Percentiles rank a stretch among this genome's conserved stretches.
Conservation (phyloP, 1,140 invertebrate species). For the Goniozus legneri region DNA sequence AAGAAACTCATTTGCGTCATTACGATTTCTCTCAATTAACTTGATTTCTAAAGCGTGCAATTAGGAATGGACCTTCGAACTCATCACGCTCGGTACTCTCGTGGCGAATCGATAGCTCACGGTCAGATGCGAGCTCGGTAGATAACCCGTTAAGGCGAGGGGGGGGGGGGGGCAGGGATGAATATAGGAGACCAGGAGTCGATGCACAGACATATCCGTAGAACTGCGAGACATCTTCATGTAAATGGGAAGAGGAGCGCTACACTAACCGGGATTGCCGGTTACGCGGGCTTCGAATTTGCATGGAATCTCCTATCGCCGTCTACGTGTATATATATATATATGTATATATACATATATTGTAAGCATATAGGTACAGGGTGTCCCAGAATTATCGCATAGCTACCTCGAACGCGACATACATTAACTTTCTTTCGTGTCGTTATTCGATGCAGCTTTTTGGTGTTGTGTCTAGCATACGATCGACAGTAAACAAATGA, state of each 20-base stretch:
- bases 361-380: background rate
- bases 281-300: constrained; percentile 8
- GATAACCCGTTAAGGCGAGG: constrained; percentile 9
- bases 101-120: constrained; percentile 2
- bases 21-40: too few species aligned
- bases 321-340: constrained; percentile 5
- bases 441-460: too few species aligned
- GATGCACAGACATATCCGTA: constrained; percentile 3
- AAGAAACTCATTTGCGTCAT: too few species aligned
- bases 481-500: too few species aligned
- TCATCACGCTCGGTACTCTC: background rate
- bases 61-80: background rate
- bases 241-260: constrained; percentile 18
- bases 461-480: too few species aligned
- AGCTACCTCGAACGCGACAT: background rate
- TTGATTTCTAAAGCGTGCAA: background rate
- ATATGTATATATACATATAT: constrained; percentile 16
- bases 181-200: too few species aligned
- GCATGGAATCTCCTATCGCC: constrained; percentile 7
- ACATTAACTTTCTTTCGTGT: background rate
- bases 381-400: too few species aligned
- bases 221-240: constrained; percentile 15
- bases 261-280: constrained; percentile 8
- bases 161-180: too few species aligned
- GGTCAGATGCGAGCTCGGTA: constrained; percentile 1